Evolutionary conservation across 2,797 vertebrate genomes (phyloP).

Genomic region (Cottoperca gobio): DNA sequence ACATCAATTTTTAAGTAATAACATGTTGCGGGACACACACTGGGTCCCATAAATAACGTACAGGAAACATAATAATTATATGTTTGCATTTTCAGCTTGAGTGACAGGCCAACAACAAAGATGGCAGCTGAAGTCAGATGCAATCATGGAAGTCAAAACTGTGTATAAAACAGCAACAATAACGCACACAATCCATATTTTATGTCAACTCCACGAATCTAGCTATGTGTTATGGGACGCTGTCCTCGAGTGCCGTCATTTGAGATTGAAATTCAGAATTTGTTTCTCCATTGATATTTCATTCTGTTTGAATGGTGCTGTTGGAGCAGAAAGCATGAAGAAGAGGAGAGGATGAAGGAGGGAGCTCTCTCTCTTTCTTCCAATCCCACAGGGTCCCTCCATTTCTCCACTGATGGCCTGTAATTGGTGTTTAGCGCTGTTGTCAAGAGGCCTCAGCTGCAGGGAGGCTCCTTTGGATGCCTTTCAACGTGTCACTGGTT

Average conservation of each 20-base stretch:
- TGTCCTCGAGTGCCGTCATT: slow-evolving; percentile 2
- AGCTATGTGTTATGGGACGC: not conserved
- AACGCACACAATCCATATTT: slow-evolving; percentile 20
- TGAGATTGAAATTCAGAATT: slow-evolving; percentile 17
- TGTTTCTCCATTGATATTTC: slow-evolving; percentile 38
- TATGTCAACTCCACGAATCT: not conserved
- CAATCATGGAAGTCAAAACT: not conserved
- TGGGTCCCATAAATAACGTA: slow-evolving; percentile 11
- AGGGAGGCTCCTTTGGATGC: slow-evolving; percentile 49
- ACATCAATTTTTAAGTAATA: slow-evolving; percentile 22
- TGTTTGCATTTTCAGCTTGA: slow-evolving; percentile 15
- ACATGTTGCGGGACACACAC: not conserved
- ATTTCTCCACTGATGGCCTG: slow-evolving; percentile 56
- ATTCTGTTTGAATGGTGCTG: slow-evolving; percentile 37
- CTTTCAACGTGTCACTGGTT: slow-evolving; percentile 50
- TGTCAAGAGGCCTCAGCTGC: slow-evolving; percentile 53
- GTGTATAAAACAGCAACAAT: slow-evolving; percentile 7
- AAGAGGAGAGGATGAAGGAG: slow-evolving; percentile 7
- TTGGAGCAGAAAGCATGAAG: slow-evolving; percentile 17
- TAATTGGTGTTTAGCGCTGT: slow-evolving; percentile 66
- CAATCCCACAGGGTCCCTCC: slow-evolving; percentile 40
- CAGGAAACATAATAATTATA: slow-evolving; percentile 14
- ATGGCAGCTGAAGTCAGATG: slow-evolving; percentile 3
- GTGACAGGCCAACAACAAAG: not conserved
- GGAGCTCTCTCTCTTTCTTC: slow-evolving; percentile 27